Percentiles rank a stretch among this genome's conserved stretches.
Evolutionary conservation across 2,888 invertebrate species (phyloP).

Genomic region (Phasia obesa): DNA sequence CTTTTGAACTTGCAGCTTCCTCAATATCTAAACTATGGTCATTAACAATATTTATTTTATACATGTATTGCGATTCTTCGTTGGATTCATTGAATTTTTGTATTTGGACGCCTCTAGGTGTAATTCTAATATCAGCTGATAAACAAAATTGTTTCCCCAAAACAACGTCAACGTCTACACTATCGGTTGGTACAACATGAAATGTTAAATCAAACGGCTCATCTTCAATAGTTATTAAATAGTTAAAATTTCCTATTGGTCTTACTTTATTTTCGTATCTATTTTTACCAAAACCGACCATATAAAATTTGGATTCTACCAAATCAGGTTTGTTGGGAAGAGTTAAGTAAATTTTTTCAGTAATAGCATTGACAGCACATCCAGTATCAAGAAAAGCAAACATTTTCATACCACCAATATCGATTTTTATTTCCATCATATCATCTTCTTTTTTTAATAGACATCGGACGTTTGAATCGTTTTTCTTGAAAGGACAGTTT

Average conservation of each 20-base stretch:
- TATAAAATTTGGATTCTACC: conserved; percentile 33
- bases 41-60: conserved; percentile 30
- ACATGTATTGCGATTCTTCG: background rate
- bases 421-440: conserved; percentile 19
- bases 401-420: conserved; percentile 7
- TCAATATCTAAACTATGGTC: conserved; percentile 41
- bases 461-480: conserved; percentile 11
- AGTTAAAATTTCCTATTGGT: conserved; percentile 42
- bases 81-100: conserved; percentile 10
- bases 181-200: conserved; percentile 44
- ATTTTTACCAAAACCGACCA: conserved; percentile 46
- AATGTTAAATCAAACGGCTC: conserved; percentile 47
- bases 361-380: conserved; percentile 40
- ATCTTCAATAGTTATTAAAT: conserved; percentile 14
- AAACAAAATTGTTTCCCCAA: too few species aligned
- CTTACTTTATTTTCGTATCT: conserved; percentile 32
- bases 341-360: conserved; percentile 2
- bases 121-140: too few species aligned
- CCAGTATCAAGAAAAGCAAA: conserved; percentile 52
- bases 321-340: conserved; percentile 24
- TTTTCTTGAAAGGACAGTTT: conserved; percentile 15
- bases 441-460: background rate
- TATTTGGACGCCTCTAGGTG: conserved; percentile 3
- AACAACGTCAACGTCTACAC: conserved; percentile 33
- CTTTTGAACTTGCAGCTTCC: background rate